Evolutionary conservation across 2,888 invertebrate species (phyloP).

Genomic region (Mesorhabditis spiculigera): DNA sequence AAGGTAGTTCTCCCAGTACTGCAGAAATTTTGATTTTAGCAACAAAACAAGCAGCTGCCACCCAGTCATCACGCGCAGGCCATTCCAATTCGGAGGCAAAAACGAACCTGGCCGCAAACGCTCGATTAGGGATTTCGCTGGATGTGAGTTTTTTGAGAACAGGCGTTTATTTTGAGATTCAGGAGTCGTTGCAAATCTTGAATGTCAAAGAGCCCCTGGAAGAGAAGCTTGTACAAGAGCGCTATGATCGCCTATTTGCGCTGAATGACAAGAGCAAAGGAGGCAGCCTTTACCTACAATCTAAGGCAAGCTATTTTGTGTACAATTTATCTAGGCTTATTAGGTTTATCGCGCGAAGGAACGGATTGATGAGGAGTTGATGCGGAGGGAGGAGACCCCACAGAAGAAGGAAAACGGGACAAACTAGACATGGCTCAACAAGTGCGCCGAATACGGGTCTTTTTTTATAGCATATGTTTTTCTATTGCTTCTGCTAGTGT

Average conservation of each 20-base stretch:
- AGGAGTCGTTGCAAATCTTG: slow-evolving; percentile 92
- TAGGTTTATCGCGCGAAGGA: slow-evolving; percentile 64
- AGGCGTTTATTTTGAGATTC: slow-evolving; percentile 56
- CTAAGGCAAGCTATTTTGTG: slow-evolving; percentile 71
- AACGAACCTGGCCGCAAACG: slow-evolving; percentile 39
- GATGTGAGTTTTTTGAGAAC: slow-evolving; percentile 27
- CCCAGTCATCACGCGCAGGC: slow-evolving; percentile 40
- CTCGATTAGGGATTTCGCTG: slow-evolving; percentile 49
- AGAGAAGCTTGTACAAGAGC: slow-evolving; percentile 71
- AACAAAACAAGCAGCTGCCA: slow-evolving; percentile 45
- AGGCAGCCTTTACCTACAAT: slow-evolving; percentile 93
- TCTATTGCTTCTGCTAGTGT: too few species aligned
- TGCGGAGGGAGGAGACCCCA: slow-evolving; percentile 22
- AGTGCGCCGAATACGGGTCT: neutral
- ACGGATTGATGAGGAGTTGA: slow-evolving; percentile 62
- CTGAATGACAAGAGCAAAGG: slow-evolving; percentile 87
- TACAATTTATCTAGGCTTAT: slow-evolving; percentile 18
- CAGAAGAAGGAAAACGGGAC: slow-evolving; percentile 18
- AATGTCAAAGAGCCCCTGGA: slow-evolving; percentile 73
- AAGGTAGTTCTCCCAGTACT: slow-evolving; percentile 23
- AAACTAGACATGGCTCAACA: slow-evolving; percentile 18
- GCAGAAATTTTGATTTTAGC: slow-evolving; percentile 28
- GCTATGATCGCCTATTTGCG: slow-evolving; percentile 80
- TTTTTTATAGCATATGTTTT: neutral
- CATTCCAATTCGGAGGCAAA: slow-evolving; percentile 39